phyloP scores from a whole-genome alignment of 1,140 invertebrate species.

The Doryteuthis pealeii region DNA sequence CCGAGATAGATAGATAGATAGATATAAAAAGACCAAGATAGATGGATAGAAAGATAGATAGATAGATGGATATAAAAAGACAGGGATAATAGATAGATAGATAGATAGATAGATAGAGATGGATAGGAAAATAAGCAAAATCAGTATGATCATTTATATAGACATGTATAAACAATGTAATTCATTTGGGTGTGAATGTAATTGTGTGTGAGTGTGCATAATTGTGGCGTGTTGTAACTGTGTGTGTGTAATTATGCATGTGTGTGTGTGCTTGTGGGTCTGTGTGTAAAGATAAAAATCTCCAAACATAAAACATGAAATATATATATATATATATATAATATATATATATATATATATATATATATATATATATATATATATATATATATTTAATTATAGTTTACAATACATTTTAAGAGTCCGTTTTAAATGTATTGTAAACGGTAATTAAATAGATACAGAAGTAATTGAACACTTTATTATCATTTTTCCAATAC shows the following conservation, averaged over 20 bases:
- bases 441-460: neutral
- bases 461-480: too few species aligned
- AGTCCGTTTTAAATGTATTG: neutral
- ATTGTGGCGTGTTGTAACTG: too few species aligned
- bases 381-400: too few species aligned
- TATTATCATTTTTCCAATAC: too few species aligned
- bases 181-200: neutral
- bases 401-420: too few species aligned
- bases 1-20: too few species aligned
- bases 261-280: neutral
- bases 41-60: too few species aligned
- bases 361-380: neutral
- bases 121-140: neutral
- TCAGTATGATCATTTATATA: neutral
- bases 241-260: neutral
- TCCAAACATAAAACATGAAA: neutral
- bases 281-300: neutral
- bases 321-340: neutral
- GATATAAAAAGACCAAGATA: too few species aligned
- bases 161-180: neutral
- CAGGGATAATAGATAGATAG: too few species aligned
- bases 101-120: too few species aligned
- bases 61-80: too few species aligned
- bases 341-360: neutral
- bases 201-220: too few species aligned